Percentiles rank a stretch among this genome's conserved stretches.
Evolutionary conservation across 2,797 vertebrate genomes (phyloP).

Genomic region (Neoniphon sammara): DNA sequence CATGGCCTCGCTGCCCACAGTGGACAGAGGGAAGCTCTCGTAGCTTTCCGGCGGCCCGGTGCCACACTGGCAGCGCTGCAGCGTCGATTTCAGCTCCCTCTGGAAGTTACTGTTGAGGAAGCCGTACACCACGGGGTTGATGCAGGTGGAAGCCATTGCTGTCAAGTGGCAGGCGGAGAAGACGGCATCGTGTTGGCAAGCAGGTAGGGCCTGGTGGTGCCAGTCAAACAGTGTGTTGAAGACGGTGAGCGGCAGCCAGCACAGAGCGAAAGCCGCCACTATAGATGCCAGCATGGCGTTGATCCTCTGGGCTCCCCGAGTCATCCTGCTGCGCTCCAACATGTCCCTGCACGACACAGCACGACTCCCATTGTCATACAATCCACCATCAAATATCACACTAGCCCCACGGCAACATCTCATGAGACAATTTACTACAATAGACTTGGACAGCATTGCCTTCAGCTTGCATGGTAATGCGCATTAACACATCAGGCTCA

Average conservation of each 20-base stretch:
- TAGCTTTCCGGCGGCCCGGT: slow-evolving; percentile 76
- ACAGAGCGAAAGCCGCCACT: slow-evolving; percentile 83
- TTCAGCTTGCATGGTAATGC: background rate
- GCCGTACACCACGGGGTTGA: slow-evolving; percentile 86
- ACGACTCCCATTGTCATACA: slow-evolving; percentile 48
- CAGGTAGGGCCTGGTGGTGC: slow-evolving; percentile 83
- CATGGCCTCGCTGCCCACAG: slow-evolving; percentile 81
- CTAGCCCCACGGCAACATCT: background rate
- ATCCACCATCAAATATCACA: slow-evolving; percentile 36
- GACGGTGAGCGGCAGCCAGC: slow-evolving; percentile 86
- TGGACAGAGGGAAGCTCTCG: slow-evolving; percentile 85
- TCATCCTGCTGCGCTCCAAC: slow-evolving; percentile 78
- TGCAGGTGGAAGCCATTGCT: slow-evolving; percentile 85
- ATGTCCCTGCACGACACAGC: slow-evolving; percentile 76
- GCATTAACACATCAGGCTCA: background rate
- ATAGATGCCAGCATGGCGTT: slow-evolving; percentile 84
- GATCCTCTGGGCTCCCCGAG: slow-evolving; percentile 78
- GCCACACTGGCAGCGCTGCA: slow-evolving; percentile 81
- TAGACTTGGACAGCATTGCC: background rate
- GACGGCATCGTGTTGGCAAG: slow-evolving; percentile 84
- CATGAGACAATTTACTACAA: no score
- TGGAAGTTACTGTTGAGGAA: slow-evolving; percentile 89
- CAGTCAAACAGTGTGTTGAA: slow-evolving; percentile 88
- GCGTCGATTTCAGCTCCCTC: slow-evolving; percentile 79
- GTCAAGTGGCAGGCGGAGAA: slow-evolving; percentile 86